Conservation (phyloP, 2,888 invertebrate genomes). For the Ormyrus thymus region DNA sequence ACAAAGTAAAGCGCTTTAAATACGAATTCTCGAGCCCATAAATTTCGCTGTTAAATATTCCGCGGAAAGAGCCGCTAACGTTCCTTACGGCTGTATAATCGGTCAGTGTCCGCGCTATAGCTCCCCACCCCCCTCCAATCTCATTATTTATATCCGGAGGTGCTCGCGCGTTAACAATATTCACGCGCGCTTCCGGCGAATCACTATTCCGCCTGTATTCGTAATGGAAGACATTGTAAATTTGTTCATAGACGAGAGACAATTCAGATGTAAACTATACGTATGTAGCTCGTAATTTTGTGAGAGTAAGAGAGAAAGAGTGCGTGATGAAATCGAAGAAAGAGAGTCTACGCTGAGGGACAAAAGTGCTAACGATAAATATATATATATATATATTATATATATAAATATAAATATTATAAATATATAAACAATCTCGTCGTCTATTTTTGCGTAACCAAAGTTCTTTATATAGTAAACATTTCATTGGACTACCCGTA, state of each 20-base stretch:
- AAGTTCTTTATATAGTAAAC: constrained; percentile 65
- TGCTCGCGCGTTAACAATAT: constrained; percentile 20
- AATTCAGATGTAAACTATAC: constrained; percentile 44
- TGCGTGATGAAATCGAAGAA: constrained; percentile 48
- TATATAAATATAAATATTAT: constrained; percentile 53
- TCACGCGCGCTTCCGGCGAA: constrained; percentile 30
- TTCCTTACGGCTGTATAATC: constrained; percentile 40
- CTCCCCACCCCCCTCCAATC: not conserved
- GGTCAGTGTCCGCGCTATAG: constrained; percentile 23
- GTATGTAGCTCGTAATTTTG: constrained; percentile 48
- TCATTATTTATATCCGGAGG: constrained; percentile 48
- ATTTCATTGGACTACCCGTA: constrained; percentile 51
- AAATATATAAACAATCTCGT: constrained; percentile 59
- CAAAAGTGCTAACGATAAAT: constrained; percentile 61
- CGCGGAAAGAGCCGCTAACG: constrained; percentile 1
- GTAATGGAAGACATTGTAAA: constrained; percentile 63
- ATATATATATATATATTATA: constrained; percentile 44
- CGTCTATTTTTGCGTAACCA: constrained; percentile 74
- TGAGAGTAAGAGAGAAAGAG: constrained; percentile 28
- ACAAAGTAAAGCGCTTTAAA: constrained; percentile 23
- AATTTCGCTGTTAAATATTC: constrained; percentile 23
- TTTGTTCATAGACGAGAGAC: constrained; percentile 68
- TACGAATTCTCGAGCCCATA: constrained; percentile 21
- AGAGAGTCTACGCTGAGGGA: constrained; percentile 44
- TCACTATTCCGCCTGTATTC: constrained; percentile 29